phyloP scores from a whole-genome alignment of 2,113 vertebrate genomes.

The Suricata suricatta region DNA sequence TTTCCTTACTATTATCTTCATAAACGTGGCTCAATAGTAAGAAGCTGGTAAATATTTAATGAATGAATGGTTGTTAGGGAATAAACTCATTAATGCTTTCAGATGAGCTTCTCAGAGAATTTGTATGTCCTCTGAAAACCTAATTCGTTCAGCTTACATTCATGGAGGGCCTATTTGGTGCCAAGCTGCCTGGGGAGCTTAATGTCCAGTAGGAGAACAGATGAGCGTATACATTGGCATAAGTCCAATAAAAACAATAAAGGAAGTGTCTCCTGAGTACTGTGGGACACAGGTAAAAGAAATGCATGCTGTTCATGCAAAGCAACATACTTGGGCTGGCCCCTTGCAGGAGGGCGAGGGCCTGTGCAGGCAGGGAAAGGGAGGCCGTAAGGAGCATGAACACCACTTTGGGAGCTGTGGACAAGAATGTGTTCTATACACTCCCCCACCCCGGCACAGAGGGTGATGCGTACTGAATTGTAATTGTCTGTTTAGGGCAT shows the following conservation, averaged over 20 bases:
- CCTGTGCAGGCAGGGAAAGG: neutral
- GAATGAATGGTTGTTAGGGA: neutral
- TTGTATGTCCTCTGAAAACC: neutral
- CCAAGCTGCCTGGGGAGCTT: neutral
- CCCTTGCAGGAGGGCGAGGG: neutral
- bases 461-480: neutral
- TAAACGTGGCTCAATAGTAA: conserved; percentile 27
- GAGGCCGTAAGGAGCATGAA: neutral
- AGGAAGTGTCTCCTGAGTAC: neutral
- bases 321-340: neutral
- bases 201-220: neutral
- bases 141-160: neutral
- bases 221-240: neutral
- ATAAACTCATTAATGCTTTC: conserved; percentile 34
- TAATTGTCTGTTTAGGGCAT: neutral
- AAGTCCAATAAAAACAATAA: neutral
- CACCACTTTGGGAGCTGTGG: neutral
- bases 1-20: conserved; percentile 24
- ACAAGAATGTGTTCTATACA: neutral
- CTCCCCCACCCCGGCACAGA: neutral
- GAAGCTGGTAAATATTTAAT: conserved; percentile 3
- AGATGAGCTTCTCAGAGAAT: neutral
- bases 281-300: neutral
- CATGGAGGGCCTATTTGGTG: neutral
- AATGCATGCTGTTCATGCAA: neutral